phyloP scores from a whole-genome alignment of 2,113 vertebrate genomes.

The Prochilodus magdalenae region DNA sequence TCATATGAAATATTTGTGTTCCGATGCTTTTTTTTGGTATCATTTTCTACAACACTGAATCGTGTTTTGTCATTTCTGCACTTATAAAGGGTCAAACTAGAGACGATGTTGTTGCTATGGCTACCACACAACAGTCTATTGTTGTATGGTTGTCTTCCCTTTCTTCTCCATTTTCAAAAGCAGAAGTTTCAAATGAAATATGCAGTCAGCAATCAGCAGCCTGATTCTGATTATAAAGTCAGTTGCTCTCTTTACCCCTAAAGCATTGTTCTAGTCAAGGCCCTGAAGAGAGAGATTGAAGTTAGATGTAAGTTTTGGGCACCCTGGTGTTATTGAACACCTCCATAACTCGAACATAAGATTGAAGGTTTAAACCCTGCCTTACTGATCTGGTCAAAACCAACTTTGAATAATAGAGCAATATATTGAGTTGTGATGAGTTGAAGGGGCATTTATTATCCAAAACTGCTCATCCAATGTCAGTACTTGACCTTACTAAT shows the following conservation, averaged over 20 bases:
- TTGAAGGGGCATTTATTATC: too few relatives aligned
- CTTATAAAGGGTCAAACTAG: neutral
- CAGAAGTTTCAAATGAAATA: neutral
- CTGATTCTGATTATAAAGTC: neutral
- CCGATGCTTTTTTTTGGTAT: neutral
- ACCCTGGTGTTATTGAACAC: too few relatives aligned
- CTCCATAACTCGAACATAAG: too few relatives aligned
- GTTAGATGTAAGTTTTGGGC: too few relatives aligned
- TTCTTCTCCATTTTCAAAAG: neutral
- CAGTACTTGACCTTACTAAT: neutral
- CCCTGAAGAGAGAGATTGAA: neutral
- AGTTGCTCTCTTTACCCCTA: neutral
- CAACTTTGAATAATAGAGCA: too few relatives aligned
- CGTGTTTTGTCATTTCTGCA: neutral
- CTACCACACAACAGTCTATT: neutral
- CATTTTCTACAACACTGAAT: neutral
- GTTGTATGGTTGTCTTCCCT: neutral
- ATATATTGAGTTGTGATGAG: too few relatives aligned
- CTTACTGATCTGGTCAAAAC: too few relatives aligned
- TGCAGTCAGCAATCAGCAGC: neutral
- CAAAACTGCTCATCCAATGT: too few relatives aligned
- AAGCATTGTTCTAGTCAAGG: neutral
- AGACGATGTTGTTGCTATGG: neutral
- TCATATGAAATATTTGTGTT: neutral
- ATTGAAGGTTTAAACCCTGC: too few relatives aligned